Percentiles rank a stretch among this genome's conserved stretches.
Evolutionary conservation across 2,888 invertebrate species (phyloP).

Genomic region (Osmoderma eremita): DNA sequence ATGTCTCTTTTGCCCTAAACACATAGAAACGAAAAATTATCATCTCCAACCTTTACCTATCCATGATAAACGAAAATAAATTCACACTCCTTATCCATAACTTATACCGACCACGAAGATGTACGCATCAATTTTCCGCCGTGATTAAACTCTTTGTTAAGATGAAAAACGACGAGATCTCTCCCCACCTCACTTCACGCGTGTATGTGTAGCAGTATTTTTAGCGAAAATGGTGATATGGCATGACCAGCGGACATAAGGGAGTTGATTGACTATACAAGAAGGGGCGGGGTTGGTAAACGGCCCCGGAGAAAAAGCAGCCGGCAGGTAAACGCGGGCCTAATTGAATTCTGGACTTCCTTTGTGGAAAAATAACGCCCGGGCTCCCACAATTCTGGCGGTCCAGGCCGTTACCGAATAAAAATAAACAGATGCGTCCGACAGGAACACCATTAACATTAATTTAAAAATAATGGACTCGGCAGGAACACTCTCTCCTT

Average conservation of each 20-base stretch:
- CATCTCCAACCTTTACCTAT: not conserved
- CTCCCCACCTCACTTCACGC: conserved; percentile 47
- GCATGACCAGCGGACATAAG: conserved; percentile 51
- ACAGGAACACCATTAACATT: conserved; percentile 34
- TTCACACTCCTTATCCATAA: conserved; percentile 18
- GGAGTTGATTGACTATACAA: conserved; percentile 42
- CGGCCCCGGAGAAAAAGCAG: conserved; percentile 40
- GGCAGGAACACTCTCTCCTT: conserved; percentile 1
- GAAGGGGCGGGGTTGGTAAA: conserved; percentile 22
- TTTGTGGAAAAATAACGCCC: conserved; percentile 38
- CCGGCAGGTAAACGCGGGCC: conserved; percentile 41
- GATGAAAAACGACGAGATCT: conserved; percentile 48
- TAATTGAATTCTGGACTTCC: conserved; percentile 49
- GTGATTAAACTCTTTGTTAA: conserved; percentile 50
- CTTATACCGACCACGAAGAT: conserved; percentile 43
- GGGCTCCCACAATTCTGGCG: conserved; percentile 33
- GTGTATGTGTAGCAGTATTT: conserved; percentile 48
- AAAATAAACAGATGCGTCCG: conserved; percentile 45
- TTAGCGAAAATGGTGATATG: conserved; percentile 51
- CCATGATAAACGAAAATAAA: conserved; percentile 18
- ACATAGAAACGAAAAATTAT: too few species aligned
- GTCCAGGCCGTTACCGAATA: conserved; percentile 34
- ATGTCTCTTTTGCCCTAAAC: too few species aligned
- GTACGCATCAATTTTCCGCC: conserved; percentile 50
- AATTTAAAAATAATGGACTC: conserved; percentile 38